Evolutionary conservation across 2,113 vertebrate species (phyloP).

Genomic region (Rhadina sibilatrix): DNA sequence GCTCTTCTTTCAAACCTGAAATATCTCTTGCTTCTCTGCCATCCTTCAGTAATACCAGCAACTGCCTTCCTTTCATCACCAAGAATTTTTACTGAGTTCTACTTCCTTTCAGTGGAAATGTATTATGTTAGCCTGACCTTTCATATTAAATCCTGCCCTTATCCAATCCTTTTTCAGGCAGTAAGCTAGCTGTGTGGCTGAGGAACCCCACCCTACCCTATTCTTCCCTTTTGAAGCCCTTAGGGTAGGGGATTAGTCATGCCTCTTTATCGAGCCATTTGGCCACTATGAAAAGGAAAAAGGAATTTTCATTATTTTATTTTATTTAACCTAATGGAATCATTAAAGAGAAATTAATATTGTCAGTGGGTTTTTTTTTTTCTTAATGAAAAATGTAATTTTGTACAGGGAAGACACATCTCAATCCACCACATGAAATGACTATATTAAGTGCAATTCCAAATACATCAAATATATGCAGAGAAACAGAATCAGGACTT

Average conservation of each 20-base stretch:
- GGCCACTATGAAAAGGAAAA: conserved; percentile 21
- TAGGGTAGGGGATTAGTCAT: conserved; percentile 22
- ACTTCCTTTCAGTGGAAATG: conserved; percentile 6
- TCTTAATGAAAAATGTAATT: not conserved
- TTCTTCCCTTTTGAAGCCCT: conserved; percentile 2
- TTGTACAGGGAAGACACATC: not conserved
- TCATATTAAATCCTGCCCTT: conserved; percentile 26
- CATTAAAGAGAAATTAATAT: conserved; percentile 19
- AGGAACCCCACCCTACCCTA: not conserved
- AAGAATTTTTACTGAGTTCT: not conserved
- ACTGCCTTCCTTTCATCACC: not conserved
- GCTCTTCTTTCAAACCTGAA: not conserved
- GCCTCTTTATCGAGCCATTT: not conserved
- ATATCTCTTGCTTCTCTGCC: not conserved
- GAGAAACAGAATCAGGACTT: not conserved
- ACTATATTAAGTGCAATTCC: not conserved
- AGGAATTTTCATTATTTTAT: conserved; percentile 31
- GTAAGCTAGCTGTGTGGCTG: not conserved
- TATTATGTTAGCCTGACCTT: conserved; percentile 16
- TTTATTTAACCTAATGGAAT: conserved; percentile 10
- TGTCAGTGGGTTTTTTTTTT: not conserved
- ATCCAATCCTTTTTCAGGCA: conserved; percentile 5
- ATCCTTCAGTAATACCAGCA: not conserved
- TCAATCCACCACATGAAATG: not conserved
- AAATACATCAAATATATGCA: conserved; percentile 2